Evolutionary conservation across 2,113 vertebrate species (phyloP), one percentile per base, ranked within the genome.

Genomic region (Caranx melampygus): DNA sequence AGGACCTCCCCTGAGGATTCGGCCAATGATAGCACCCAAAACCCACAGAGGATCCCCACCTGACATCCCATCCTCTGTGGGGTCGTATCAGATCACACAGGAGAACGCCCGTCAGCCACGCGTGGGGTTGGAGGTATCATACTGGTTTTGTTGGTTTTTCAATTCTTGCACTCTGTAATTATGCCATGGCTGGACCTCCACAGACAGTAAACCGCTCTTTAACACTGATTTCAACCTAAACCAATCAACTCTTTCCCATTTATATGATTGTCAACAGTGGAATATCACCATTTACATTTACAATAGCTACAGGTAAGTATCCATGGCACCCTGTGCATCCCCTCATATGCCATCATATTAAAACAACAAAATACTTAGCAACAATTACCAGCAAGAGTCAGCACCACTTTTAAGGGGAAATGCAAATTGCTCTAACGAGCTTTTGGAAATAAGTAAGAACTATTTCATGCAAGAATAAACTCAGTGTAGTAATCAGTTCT

Each of bases 1-100:
- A 84, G 73, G 87, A 87, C 85, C 92, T 90, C 82, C 80, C 85
- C 83, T 34, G 86, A 82, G 88, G 89, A 87, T 87, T 67, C 68
- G 63, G 42, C 78, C 85, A 64, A 52, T 75, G 75, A 86, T 51
- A 44, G 66, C 55, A 66, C 82, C 76, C 37, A 76, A 42, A 84
- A 83, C 54, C 90, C 90, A 73, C 84, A 79, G 62, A 79, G 75
- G 83, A 83, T 78, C 83, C 69, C 82, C 88, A 88, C 85, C 81
- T 89, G 83, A 88, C 44, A 63, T 33, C 18, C 54, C 45, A 37
- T 63, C 75, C 55, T 73, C 78, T 21, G 71, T 49, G 78, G 69
- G 18, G 63, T 74, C 37, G 78, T 66, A 79, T 61, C 72, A 72
- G n/a, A 61, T 59, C 15, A 3, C 37, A 11, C 9, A 26, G 52